Evolutionary conservation across 2,888 invertebrate genomes (phyloP).

Genomic region (Nemurella pictetii): DNA sequence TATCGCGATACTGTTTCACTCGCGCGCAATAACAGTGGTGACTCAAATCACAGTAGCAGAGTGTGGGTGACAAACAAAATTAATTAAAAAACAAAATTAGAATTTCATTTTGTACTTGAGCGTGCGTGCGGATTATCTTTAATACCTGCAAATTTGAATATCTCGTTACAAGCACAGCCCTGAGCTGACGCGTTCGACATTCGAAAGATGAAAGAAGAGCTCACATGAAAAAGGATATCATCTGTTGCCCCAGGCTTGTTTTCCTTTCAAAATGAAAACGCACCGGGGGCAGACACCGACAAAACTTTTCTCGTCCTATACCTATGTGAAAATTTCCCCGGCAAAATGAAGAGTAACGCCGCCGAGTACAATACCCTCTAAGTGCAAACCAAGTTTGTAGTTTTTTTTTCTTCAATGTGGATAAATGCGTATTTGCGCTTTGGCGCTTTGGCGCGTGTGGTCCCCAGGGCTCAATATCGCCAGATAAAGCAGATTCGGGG

Average conservation of each 20-base stretch:
- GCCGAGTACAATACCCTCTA: not conserved
- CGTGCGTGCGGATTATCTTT: not conserved
- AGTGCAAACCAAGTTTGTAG: not conserved
- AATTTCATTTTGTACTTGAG: not conserved
- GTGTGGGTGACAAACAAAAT: not conserved
- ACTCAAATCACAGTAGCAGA: not conserved
- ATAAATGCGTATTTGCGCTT: not conserved
- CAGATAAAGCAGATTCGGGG: conserved; percentile 10
- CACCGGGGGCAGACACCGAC: not conserved
- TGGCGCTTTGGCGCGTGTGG: not conserved
- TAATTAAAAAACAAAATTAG: not conserved
- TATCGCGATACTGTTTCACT: not conserved
- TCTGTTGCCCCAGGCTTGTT: not conserved
- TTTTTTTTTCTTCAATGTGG: not conserved
- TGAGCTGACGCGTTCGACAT: not conserved
- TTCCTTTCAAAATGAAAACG: not conserved
- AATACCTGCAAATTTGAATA: not conserved
- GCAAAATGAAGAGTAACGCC: not conserved
- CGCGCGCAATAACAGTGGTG: no score
- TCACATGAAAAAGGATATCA: not conserved
- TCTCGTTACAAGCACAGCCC: not conserved
- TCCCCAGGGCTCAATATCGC: conserved; percentile 1
- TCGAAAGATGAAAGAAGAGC: not conserved
- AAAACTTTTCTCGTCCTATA: not conserved
- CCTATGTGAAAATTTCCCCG: not conserved